These are phyloP conservation scores for Sphenodon punctatus DNA, from an alignment of 2,797 vertebrate genomes.

Conservation along the genomic window DNA sequence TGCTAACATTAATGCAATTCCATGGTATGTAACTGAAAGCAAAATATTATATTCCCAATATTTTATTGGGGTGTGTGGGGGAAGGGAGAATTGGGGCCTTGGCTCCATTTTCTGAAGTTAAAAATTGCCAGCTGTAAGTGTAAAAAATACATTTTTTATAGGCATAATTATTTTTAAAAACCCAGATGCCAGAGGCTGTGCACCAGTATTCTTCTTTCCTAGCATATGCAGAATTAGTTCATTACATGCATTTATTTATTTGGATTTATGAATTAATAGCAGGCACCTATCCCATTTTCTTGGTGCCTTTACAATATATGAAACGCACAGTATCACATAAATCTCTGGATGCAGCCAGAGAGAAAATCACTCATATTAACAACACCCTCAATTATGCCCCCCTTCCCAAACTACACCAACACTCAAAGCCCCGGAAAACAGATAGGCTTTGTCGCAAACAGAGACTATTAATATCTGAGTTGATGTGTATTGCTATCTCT, in stretches of 20 bases:
- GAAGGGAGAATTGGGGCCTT: fast-evolving
- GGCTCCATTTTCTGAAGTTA: background rate
- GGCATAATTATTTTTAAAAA: background rate
- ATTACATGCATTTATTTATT: background rate
- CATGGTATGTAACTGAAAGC: background rate
- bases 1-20: background rate
- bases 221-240: background rate
- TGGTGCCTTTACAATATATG: background rate
- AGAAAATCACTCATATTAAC: fast-evolving
- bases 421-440: background rate
- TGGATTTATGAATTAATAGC: background rate
- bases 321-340: background rate
- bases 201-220: background rate
- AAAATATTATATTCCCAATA: too few species aligned
- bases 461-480: background rate
- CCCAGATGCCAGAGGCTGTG: background rate
- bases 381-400: background rate
- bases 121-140: background rate
- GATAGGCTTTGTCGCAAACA: background rate
- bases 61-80: background rate
- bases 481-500: background rate
- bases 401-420: background rate
- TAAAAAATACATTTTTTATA: background rate
- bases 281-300: background rate
- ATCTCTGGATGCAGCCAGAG: background rate